A percentile compares a stretch with the other conserved stretches of the same genome.
Evolutionary conservation across 2,797 vertebrate species (phyloP).

Genomic region (Urosaurus nigricauda): DNA sequence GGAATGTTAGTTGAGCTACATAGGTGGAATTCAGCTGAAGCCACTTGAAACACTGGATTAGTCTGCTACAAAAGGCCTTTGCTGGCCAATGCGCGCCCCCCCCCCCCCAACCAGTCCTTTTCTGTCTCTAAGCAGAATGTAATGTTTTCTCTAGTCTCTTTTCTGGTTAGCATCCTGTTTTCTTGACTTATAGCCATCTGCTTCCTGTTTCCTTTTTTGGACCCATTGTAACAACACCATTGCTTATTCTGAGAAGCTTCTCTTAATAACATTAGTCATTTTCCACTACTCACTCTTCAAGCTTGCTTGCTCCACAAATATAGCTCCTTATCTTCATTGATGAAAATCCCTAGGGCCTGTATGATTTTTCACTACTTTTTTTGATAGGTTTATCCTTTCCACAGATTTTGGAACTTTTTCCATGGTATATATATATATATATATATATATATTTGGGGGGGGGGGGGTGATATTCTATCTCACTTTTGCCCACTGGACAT

Average conservation of each 20-base stretch:
- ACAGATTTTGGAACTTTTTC: too few relatives aligned
- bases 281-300: not conserved
- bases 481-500: too few relatives aligned
- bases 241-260: too few relatives aligned
- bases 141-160: slow-evolving; percentile 1
- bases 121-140: not conserved
- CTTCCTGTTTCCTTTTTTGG: not conserved
- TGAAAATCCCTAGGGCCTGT: not conserved
- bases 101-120: not conserved
- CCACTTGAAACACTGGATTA: not conserved
- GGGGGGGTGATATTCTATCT: too few relatives aligned
- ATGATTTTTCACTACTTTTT: not conserved
- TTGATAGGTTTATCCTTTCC: not conserved
- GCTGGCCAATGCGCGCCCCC: not conserved
- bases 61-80: too few relatives aligned
- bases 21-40: not conserved
- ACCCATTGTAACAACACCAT: not conserved
- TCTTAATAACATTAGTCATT: too few relatives aligned
- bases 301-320: not conserved
- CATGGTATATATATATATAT: too few relatives aligned
- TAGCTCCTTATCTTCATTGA: not conserved
- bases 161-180: not conserved
- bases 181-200: not conserved
- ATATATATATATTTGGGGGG: not conserved
- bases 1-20: not conserved